Base-by-base conservation (phyloP, 2,797 vertebrate genomes). In the Sebastes paucispinis region DNA sequence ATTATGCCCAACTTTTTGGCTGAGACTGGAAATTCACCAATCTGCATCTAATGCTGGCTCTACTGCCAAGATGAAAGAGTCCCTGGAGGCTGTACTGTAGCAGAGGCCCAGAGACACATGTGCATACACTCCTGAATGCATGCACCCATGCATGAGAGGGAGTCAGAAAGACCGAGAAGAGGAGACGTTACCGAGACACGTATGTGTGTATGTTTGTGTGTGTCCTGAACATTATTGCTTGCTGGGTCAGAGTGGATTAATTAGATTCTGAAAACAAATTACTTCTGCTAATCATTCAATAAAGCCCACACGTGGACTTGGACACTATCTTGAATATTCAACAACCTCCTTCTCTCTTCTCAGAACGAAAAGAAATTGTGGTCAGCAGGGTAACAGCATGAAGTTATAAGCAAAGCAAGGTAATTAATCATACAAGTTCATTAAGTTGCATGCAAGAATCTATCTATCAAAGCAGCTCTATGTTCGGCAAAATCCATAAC, bases 261-360 rank as follows among this genome's bases (percentile, higher is more conserved):
- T 95, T 94, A 92, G 88, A 93, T 93, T 93, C 91, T 87, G 84
- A 94, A 94, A 95, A 95, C 93, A 93, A 94, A 95, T 96, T 92
- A 94, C 93, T 90, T 89, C 81, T 79, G 88, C 90, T 95, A 94
- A 95, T 94, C 91, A 90, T 93, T 93, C 87, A 92, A 89, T 90
- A 91, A 93, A 94, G 86, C 82, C 87, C 84, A 85, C 89, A 89
- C 81, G 81, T 88, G 85, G 76, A 86, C 75, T 67, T 68, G 87
- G 86, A 91, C 85, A 83, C 87, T 87, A 88, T 89, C 90, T 88
- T 88, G 85, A 92, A 94, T 91, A 94, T 93, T 90, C 84, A 93
- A 93, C 80, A 80, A 73, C 55, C 69, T 78, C 60, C 50, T 69
- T 60, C 63, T 75, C 66, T 81, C 78, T 58, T 79, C 52, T 67